phyloP scores from a whole-genome alignment of 2,113 vertebrate species.

The Nettapus auritus region DNA sequence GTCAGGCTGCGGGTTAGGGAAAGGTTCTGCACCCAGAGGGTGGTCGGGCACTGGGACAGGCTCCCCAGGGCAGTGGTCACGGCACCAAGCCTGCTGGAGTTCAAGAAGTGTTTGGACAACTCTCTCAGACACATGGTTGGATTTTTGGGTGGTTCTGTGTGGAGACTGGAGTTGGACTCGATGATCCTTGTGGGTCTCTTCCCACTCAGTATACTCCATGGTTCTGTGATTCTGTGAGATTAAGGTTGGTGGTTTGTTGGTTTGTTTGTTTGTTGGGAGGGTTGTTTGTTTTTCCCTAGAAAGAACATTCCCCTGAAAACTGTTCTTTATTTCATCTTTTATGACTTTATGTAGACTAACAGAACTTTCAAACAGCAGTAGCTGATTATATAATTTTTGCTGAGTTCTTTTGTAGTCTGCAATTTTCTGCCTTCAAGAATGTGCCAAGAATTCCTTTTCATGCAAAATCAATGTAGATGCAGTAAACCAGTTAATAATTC shows the following conservation, averaged over 20 bases:
- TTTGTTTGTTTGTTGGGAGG: too few relatives aligned
- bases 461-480: constrained; percentile 14
- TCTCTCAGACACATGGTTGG: too few relatives aligned
- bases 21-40: too few relatives aligned
- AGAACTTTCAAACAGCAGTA: not conserved
- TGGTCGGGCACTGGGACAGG: too few relatives aligned
- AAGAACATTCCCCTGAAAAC: not conserved
- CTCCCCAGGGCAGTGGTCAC: too few relatives aligned
- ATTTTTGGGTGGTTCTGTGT: too few relatives aligned
- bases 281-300: not conserved
- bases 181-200: not conserved
- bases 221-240: too few relatives aligned
- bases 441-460: constrained; percentile 12
- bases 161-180: not conserved
- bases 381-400: not conserved
- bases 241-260: too few relatives aligned
- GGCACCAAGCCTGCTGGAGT: too few relatives aligned
- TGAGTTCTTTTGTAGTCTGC: not conserved
- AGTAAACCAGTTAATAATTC: constrained; percentile 34
- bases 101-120: too few relatives aligned
- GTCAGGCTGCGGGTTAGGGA: not conserved
- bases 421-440: not conserved
- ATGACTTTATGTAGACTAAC: not conserved
- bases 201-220: too few relatives aligned
- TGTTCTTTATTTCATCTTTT: not conserved